phyloP scores from a whole-genome alignment of 2,888 invertebrate species.

The Phasia obesa region DNA sequence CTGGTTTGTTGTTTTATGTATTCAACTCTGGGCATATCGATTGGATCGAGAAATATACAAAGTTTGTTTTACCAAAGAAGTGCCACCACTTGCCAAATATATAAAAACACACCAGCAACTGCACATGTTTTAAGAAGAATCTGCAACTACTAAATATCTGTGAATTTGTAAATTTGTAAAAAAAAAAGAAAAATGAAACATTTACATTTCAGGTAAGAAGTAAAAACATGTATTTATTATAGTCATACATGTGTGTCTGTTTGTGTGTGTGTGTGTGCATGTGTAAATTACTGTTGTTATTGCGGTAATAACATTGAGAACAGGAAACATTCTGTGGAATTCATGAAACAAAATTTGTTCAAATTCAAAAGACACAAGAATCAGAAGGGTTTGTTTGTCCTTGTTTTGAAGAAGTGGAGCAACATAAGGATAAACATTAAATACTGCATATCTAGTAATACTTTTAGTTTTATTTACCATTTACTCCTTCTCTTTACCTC shows the following conservation, averaged over 20 bases:
- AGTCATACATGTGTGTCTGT: not conserved
- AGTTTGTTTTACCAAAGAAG: constrained; percentile 39
- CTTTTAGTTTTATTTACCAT: not conserved
- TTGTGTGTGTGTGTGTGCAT: not conserved
- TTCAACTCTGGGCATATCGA: not conserved
- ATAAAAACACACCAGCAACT: not conserved
- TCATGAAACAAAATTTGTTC: constrained; percentile 5
- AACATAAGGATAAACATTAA: constrained; percentile 9
- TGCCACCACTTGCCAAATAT: not conserved
- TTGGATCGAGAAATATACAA: constrained; percentile 16
- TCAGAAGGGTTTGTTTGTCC: not conserved
- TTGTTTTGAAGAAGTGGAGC: not conserved
- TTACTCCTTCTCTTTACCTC: not conserved
- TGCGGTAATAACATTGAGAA: constrained; percentile 17
- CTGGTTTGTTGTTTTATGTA: not conserved
- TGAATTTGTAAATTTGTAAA: constrained; percentile 63
- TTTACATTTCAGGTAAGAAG: constrained; percentile 10
- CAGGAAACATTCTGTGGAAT: constrained; percentile 13
- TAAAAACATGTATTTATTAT: constrained; percentile 11
- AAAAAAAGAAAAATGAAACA: not conserved
- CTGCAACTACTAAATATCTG: constrained; percentile 53
- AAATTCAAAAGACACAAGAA: not conserved
- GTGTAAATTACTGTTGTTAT: constrained; percentile 37
- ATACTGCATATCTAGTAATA: not conserved
- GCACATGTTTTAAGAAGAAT: constrained; percentile 37